phyloP scores from a whole-genome alignment of 2,797 vertebrate species.

The Gobio occitaniae region DNA sequence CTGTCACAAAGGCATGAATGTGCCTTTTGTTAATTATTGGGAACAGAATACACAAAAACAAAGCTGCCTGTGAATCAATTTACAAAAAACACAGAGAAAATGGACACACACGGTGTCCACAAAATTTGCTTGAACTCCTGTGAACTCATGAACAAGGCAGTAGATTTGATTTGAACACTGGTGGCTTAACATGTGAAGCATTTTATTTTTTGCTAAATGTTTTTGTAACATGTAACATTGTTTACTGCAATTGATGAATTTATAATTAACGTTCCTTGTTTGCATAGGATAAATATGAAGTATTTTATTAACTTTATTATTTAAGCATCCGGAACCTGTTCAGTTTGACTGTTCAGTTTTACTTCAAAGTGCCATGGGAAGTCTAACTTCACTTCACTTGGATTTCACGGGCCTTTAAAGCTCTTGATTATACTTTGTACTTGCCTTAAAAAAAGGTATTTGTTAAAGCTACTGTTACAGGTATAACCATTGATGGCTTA shows the following conservation, averaged over 20 bases:
- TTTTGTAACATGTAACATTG: background rate
- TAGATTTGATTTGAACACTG: background rate
- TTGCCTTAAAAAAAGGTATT: background rate
- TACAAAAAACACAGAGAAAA: background rate
- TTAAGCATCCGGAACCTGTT: background rate
- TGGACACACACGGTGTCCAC: background rate
- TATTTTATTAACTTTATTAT: background rate
- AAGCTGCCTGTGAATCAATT: background rate
- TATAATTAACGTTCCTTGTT: background rate
- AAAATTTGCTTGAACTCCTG: background rate
- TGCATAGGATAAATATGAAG: background rate
- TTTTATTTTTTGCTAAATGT: background rate
- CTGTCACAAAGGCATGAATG: background rate
- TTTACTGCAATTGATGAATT: background rate
- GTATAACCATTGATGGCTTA: background rate
- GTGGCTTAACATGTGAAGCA: background rate
- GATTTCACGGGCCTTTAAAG: background rate
- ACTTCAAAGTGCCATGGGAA: background rate
- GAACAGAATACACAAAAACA: background rate
- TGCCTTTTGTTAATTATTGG: no score
- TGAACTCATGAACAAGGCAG: background rate
- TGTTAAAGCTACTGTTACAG: background rate
- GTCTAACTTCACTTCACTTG: background rate
- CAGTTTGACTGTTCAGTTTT: background rate
- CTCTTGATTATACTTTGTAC: background rate